phyloP scores from a whole-genome alignment of 1,140 invertebrate species.

The Sarcophaga peregrina region DNA sequence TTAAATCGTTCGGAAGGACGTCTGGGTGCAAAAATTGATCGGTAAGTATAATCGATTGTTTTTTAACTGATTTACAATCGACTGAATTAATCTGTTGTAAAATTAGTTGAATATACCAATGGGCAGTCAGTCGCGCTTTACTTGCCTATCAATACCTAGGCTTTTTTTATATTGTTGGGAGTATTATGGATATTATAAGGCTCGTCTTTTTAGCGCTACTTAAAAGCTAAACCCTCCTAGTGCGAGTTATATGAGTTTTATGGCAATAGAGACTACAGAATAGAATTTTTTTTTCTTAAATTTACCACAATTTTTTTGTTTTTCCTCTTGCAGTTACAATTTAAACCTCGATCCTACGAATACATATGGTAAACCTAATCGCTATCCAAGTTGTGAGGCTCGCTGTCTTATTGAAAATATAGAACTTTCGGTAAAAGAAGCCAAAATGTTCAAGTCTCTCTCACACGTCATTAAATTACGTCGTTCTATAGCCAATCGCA shows the following conservation, averaged over 20 bases:
- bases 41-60: not conserved
- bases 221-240: too few relatives aligned
- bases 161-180: too few relatives aligned
- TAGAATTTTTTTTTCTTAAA: too few relatives aligned
- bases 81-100: not conserved
- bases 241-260: too few relatives aligned
- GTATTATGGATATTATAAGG: too few relatives aligned
- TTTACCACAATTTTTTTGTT: too few relatives aligned
- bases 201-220: too few relatives aligned
- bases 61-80: too few relatives aligned
- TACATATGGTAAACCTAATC: slow-evolving; percentile 45
- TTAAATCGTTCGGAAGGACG: slow-evolving; percentile 51
- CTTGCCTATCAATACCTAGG: too few relatives aligned
- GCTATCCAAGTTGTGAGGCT: slow-evolving; percentile 43
- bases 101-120: too few relatives aligned
- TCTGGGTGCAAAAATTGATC: slow-evolving; percentile 50
- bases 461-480: slow-evolving; percentile 53
- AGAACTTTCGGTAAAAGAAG: slow-evolving; percentile 41
- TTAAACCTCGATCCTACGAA: slow-evolving; percentile 47
- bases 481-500: slow-evolving; percentile 47
- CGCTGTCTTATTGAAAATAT: slow-evolving; percentile 53
- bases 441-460: slow-evolving; percentile 47
- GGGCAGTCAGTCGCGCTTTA: too few relatives aligned
- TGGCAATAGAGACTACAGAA: too few relatives aligned
- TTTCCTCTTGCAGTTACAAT: slow-evolving; percentile 44